A percentile compares a stretch with the other conserved stretches of the same genome.
These are phyloP conservation scores for Furnarius figulus DNA, from an alignment of 2,113 vertebrate genomes.

Conservation along the genomic window DNA sequence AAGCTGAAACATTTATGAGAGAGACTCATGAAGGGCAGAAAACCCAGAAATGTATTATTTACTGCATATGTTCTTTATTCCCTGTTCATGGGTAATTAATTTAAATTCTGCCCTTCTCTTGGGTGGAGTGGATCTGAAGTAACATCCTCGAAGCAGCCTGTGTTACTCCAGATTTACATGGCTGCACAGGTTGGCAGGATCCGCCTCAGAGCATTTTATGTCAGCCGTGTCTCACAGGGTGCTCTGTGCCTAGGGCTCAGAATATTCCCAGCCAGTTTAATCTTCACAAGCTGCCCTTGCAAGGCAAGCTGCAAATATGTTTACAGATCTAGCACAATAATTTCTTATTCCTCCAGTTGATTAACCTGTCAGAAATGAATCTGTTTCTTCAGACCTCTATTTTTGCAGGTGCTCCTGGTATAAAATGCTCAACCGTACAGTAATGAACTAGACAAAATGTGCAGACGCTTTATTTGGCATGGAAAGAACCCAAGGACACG, in stretches of 20 bases:
- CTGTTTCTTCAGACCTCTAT: neutral
- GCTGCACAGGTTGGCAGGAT: neutral
- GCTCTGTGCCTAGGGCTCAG: neutral
- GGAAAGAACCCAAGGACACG: constrained; percentile 58
- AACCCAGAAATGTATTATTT: constrained; percentile 16
- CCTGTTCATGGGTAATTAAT: neutral
- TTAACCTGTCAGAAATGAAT: neutral
- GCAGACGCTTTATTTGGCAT: constrained; percentile 54
- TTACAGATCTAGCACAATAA: neutral
- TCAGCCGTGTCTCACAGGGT: neutral
- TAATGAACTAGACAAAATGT: constrained; percentile 43
- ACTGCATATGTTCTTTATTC: neutral
- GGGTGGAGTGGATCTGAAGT: neutral
- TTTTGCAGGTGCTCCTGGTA: constrained; percentile 47
- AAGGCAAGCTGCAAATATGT: neutral
- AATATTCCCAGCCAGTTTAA: neutral
- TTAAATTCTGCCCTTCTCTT: neutral
- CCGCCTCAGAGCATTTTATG: neutral
- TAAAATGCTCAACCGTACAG: neutral
- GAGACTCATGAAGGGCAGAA: neutral
- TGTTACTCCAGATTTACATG: neutral
- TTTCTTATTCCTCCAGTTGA: neutral
- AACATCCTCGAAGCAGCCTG: neutral
- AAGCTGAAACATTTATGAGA: constrained; percentile 26
- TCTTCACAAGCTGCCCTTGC: neutral